Base-by-base conservation (phyloP, 2,888 invertebrate genomes). In the Chironomus riparius region DNA sequence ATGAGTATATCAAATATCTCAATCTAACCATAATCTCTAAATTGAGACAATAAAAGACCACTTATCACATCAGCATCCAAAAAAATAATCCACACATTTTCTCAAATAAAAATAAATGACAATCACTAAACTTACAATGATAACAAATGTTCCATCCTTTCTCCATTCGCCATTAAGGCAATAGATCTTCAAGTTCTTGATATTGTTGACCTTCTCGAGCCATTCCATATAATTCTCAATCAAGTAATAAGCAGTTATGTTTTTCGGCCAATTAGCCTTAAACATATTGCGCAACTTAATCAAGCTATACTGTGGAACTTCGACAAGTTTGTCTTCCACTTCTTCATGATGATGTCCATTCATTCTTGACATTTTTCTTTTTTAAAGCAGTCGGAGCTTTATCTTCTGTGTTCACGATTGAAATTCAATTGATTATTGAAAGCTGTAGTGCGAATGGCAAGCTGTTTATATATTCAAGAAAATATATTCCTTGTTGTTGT, bases 281-380 rank as follows among this genome's bases (percentile, higher is more conserved):
- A 79, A 80, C 7, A 80, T 78, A 75, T 80, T 79, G n/a, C 80
- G 78, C 61, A 80, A 77, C 21, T 76, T 73, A 4, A 79, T 76
- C 4, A 76, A 21, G 15, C 56, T 56, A 47, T 76, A 76, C 21
- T 76, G 76, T 13, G 76, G 69, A 28, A 76, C 38, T 69, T 76
- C 76, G n/a, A 76, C 28, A 7, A 76, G 38, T 28, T 76, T 76
- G 61, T 76, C 76, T n/a, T 68, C 76, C 12, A 10, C 69, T 6
- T 50, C 68, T 1, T 48, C 76, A 68, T 28, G 56, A 21, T 47
- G n/a, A 28, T 62, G 69, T 68, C 76, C 76, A 21, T 50, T 76
- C 13, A 68, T 69, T 68, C 62, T 68, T 47, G 68, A 68, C 76
- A 76, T 76, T 13, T 68, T 15, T 10, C 5, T 68, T 7, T 18